Percentiles rank a stretch among this genome's conserved stretches.
These are phyloP conservation scores for Drosophila sp. DNA, from an alignment of 1,140 invertebrate species.

Conservation along the genomic window DNA sequence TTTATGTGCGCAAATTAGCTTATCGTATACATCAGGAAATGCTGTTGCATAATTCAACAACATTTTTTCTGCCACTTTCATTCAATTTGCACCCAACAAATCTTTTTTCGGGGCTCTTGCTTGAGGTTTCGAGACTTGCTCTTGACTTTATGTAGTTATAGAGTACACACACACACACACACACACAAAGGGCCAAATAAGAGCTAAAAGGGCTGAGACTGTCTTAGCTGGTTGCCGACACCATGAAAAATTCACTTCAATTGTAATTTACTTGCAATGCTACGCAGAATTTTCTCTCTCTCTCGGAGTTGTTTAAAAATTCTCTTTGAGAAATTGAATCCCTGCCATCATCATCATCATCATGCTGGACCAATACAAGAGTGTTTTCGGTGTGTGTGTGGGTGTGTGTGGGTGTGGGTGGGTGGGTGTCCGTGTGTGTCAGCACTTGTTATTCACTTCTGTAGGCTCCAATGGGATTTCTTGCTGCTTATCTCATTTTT, in stretches of 20 bases:
- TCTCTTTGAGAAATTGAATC: slow-evolving; percentile 78
- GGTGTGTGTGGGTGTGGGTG: slow-evolving; percentile 46
- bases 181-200: slow-evolving; percentile 2
- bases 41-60: slow-evolving; percentile 77
- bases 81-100: slow-evolving; percentile 79
- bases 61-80: slow-evolving; percentile 82
- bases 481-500: slow-evolving; percentile 76
- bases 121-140: slow-evolving; percentile 44
- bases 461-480: slow-evolving; percentile 71
- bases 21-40: slow-evolving; percentile 71
- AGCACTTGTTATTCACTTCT: slow-evolving; percentile 18
- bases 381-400: slow-evolving; percentile 38
- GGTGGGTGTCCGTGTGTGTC: neutral
- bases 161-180: neutral
- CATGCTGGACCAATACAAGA: slow-evolving; percentile 1
- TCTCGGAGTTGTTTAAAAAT: slow-evolving; percentile 59
- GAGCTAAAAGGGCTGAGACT: slow-evolving; percentile 45
- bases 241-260: slow-evolving; percentile 65
- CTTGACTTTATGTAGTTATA: slow-evolving; percentile 12
- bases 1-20: slow-evolving; percentile 76
- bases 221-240: slow-evolving; percentile 32
- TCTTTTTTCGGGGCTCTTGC: slow-evolving; percentile 41
- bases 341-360: neutral
- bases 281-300: slow-evolving; percentile 36
- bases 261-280: slow-evolving; percentile 70